These are phyloP conservation scores for Aegithalos caudatus DNA, from an alignment of 2,113 vertebrate species.

Conservation along the genomic window DNA sequence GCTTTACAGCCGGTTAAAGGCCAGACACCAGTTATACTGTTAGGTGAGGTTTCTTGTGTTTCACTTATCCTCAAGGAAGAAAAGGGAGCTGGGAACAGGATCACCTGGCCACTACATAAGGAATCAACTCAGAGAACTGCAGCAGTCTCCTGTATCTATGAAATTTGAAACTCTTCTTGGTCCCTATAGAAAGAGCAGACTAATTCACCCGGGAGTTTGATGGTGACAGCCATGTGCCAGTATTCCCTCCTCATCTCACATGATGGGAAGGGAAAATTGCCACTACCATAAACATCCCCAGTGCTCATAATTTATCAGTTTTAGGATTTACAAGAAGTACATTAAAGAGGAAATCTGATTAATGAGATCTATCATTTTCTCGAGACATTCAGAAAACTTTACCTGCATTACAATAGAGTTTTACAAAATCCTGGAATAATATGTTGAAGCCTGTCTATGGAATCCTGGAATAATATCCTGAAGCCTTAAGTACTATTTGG, in stretches of 20 bases:
- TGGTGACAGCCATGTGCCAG: fast-evolving
- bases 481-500: not conserved
- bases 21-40: not conserved
- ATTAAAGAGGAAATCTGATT: not conserved
- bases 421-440: not conserved
- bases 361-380: not conserved
- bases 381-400: not conserved
- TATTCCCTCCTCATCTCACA: fast-evolving
- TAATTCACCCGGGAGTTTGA: not conserved
- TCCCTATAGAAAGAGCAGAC: not conserved
- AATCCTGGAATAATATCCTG: not conserved
- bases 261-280: not conserved
- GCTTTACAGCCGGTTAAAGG: not conserved
- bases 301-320: not conserved
- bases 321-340: not conserved
- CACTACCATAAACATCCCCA: not conserved
- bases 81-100: not conserved
- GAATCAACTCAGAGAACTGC: not conserved
- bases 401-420: not conserved
- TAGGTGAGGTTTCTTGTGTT: not conserved
- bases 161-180: not conserved
- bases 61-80: not conserved
- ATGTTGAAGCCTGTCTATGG: not conserved
- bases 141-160: not conserved
- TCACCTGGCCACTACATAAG: not conserved